A percentile compares a stretch with the other conserved stretches of the same genome.
These are phyloP conservation scores for Xanthia togata DNA, from an alignment of 2,888 invertebrate genomes.

Conservation along the genomic window DNA sequence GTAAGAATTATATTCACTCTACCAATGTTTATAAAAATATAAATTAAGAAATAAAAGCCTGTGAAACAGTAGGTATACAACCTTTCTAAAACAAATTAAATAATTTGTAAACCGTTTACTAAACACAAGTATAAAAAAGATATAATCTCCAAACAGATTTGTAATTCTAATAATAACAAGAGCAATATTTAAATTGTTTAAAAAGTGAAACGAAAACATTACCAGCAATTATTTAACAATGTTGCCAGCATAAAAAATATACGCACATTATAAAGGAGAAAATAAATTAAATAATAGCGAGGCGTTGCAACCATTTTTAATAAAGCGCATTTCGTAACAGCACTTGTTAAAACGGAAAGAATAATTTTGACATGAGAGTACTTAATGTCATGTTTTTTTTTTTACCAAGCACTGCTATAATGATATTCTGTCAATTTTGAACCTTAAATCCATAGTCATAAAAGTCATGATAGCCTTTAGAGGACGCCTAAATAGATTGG, in stretches of 20 bases:
- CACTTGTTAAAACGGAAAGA: constrained; percentile 73
- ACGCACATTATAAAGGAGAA: constrained; percentile 55
- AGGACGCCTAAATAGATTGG: constrained; percentile 51
- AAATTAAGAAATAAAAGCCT: neutral
- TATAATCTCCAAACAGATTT: constrained; percentile 39
- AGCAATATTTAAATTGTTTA: constrained; percentile 27
- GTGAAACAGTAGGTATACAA: neutral
- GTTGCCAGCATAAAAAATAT: constrained; percentile 45
- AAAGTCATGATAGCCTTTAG: constrained; percentile 25
- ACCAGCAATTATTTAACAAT: constrained; percentile 40
- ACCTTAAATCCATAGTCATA: constrained; percentile 50
- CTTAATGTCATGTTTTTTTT: constrained; percentile 76
- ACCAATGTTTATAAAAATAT: neutral
- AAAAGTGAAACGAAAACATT: constrained; percentile 52
- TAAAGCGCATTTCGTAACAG: constrained; percentile 75
- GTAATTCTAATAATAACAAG: constrained; percentile 42
- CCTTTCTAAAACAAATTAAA: constrained; percentile 25
- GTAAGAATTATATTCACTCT: too few species aligned
- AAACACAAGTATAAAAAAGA: constrained; percentile 14
- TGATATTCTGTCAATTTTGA: constrained; percentile 37
- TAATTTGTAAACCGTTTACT: constrained; percentile 6
- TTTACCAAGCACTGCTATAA: neutral
- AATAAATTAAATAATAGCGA: constrained; percentile 66
- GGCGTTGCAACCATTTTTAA: constrained; percentile 68
- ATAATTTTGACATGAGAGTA: constrained; percentile 76